Base-by-base conservation (phyloP, 2,797 vertebrate species). In the Micrastur ruficollis region DNA sequence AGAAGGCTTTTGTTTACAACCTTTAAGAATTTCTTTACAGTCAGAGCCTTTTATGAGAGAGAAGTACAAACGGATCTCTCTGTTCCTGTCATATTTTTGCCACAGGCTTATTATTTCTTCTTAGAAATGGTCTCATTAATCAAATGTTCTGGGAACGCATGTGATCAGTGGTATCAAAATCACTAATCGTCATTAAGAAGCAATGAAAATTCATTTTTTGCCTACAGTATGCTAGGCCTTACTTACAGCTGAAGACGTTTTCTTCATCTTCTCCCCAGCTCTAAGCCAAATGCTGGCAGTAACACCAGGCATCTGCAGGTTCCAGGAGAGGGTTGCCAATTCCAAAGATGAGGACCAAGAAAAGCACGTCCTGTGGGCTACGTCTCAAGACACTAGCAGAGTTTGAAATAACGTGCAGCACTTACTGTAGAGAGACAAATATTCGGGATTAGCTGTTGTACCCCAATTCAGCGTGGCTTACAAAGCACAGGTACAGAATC, bases 71-170 rank as follows among this genome's bases (percentile, higher is more conserved):
- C 66, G 75, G 72, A 75, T 53, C 59, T 79, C 32, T 63, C 71
- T 65, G 63, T 76, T 92, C 78, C 44, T 76, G 75, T 49, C 68
- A 26, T 32, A 47, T 47, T 93, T 86, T 95, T 90, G 94, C 85
- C 91, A 81, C 2, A 2, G 92, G 88, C 83, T 95, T 91, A 65
- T 95, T 95, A 85, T 91, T 95, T 94, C 75, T 91, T 90, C 82
- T 71, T 68, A 56, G 83, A 95, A 89, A 81, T 44, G 75, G 74
- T n/a, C 72, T 95, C 88, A 63, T 96, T 95, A 96, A 95, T 95
- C 91, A 95, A 84, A 80, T 53, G 79, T 74, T 94, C 90, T 94
- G 91, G 85, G 93, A 93, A 82, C 27, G 11, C 42, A 12, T 72
- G 75, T 66, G 89, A 93, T 90, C 75, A 34, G 63, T 31, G 71